Base-by-base conservation (phyloP, 1,140 invertebrate genomes). In the Leptoteleia sp. region DNA sequence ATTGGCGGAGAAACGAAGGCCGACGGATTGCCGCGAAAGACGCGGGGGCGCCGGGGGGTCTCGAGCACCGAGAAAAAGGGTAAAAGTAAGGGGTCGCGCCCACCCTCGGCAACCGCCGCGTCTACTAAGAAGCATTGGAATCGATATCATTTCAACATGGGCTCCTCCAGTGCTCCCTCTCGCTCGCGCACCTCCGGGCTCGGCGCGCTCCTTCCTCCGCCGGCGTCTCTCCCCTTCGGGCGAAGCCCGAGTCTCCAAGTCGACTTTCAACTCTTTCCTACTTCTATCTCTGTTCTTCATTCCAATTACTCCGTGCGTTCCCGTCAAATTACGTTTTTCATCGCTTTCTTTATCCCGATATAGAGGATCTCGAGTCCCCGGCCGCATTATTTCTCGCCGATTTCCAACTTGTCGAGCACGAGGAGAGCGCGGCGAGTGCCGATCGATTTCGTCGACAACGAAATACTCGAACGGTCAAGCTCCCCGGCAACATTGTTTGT, bases 241-340 rank as follows among this genome's bases (percentile, higher is more conserved):
- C 77, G 73, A 67, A 81, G 76, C 65, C 64, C 85, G 40, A 42
- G 84, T 88, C 85, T 83, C 85, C 84, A 81, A 87, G 80, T 76
- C 82, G 81, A 86, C 84, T 89, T 85, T 87, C 86, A 88, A 88
- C 88, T 88, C 86, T 88, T 87, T 88, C 82, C 84, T 82, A 84
- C 81, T 80, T 76, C 79, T 76, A 62, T 80, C 62, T 68, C 65
- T 11, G 75, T 59, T 65, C 67, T 71, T 76, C 80, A 68, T 82
- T 76, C 64, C 75, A 72, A 68, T 76, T 79, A 78, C 70, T 64
- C 61, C 50, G 12, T 29, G 13, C 65, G 48, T 27, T 65, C 48
- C 45, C 75, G 35, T 73, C 61, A 59, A 67, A 75, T 78, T 71
- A 70, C 52, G 82, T 80, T 54, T 82, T 57, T 67, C 45, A 78